phyloP scores from a whole-genome alignment of 2,888 invertebrate species.

The Drosophila ochracea region DNA sequence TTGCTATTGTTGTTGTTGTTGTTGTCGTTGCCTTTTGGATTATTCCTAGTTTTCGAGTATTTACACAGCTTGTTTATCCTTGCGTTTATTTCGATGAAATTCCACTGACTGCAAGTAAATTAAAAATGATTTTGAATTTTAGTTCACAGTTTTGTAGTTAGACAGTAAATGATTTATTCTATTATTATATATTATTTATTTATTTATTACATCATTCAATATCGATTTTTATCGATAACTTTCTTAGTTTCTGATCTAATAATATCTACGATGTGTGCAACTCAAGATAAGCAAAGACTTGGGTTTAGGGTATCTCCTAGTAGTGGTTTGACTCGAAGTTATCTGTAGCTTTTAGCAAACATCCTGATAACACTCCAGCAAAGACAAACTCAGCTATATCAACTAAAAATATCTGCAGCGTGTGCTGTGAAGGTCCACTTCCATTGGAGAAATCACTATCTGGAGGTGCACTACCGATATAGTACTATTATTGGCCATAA shows the following conservation, averaged over 20 bases:
- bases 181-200: not conserved
- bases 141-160: not conserved
- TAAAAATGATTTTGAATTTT: not conserved
- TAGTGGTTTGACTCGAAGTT: not conserved
- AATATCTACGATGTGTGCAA: not conserved
- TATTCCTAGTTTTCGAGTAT: conserved; percentile 15
- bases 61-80: conserved; percentile 49
- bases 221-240: not conserved
- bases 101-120: conserved; percentile 47
- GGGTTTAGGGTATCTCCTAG: no score
- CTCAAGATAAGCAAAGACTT: not conserved
- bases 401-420: no score
- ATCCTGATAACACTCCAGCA: no score
- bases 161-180: not conserved
- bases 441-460: no score
- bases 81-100: conserved; percentile 36
- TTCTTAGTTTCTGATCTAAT: not conserved
- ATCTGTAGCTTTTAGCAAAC: not conserved
- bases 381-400: no score
- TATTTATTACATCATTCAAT: not conserved
- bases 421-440: no score
- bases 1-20: conserved; percentile 19
- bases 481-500: no score
- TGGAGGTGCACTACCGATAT: no score
- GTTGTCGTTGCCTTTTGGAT: conserved; percentile 19